Conservation (phyloP, 1,140 invertebrate species). For the Eubasilissa regina region DNA sequence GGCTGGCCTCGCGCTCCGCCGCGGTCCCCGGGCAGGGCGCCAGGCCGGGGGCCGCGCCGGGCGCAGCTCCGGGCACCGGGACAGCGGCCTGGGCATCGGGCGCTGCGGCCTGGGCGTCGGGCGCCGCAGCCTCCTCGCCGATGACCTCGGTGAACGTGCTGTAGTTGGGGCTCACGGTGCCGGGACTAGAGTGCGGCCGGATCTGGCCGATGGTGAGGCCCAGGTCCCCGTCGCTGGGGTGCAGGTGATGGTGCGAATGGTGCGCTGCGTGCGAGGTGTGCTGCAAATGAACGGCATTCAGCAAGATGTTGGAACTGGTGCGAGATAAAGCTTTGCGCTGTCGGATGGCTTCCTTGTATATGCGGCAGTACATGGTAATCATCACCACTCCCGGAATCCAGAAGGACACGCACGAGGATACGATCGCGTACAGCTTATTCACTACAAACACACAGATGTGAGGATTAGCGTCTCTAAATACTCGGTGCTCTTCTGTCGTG, state of each 20-base stretch:
- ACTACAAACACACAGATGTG: constrained; percentile 90
- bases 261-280: constrained; percentile 79
- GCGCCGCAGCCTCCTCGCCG: constrained; percentile 72
- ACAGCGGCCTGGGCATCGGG: constrained; percentile 31
- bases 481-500: constrained; percentile 85
- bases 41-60: constrained; percentile 32
- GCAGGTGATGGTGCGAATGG: constrained; percentile 78
- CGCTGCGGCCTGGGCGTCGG: constrained; percentile 25
- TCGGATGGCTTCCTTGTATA: constrained; percentile 91
- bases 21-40: constrained; percentile 63
- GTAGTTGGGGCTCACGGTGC: constrained; percentile 73
- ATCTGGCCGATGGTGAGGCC: constrained; percentile 63
- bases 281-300: constrained; percentile 87
- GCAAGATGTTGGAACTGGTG: constrained; percentile 85
- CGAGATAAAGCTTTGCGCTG: constrained; percentile 89
- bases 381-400: constrained; percentile 96
- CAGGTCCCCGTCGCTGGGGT: constrained; percentile 77
- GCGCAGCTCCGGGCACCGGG: constrained; percentile 63
- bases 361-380: constrained; percentile 92
- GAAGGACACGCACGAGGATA: constrained; percentile 93
- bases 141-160: constrained; percentile 80
- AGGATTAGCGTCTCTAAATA: constrained; percentile 79
- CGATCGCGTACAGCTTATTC: constrained; percentile 90
- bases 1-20: constrained; percentile 68
- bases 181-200: constrained; percentile 70